A percentile compares a stretch with the other conserved stretches of the same genome.
phyloP scores from a whole-genome alignment of 2,888 invertebrate genomes.

The Acronicta aceris region DNA sequence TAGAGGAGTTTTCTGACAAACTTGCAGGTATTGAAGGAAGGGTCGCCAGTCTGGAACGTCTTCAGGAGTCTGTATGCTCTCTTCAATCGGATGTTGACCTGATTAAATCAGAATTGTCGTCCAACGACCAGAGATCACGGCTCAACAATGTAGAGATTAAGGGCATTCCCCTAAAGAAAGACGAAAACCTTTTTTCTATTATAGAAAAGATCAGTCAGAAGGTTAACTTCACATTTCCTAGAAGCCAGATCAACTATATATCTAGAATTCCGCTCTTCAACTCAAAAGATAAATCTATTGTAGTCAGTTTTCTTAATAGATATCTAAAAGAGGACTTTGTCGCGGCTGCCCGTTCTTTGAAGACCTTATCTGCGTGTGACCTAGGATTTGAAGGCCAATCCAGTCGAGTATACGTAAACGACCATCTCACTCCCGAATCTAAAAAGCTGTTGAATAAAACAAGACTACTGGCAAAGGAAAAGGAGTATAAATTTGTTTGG shows the following conservation, averaged over 20 bases:
- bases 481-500: too few species aligned
- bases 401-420: not conserved
- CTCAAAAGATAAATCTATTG: not conserved
- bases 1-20: conserved; percentile 17
- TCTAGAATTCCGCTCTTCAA: conserved; percentile 1
- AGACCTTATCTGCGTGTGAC: not conserved
- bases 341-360: not conserved
- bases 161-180: conserved; percentile 40
- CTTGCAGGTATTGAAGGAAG: conserved; percentile 12
- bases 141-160: conserved; percentile 43
- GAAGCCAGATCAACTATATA: not conserved
- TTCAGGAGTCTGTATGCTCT: conserved; percentile 12
- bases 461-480: too few species aligned
- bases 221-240: conserved; percentile 1
- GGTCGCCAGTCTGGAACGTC: conserved; percentile 13
- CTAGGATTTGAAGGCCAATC: conserved; percentile 2
- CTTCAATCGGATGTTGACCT: conserved; percentile 24
- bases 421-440: not conserved
- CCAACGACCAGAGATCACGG: conserved; percentile 30
- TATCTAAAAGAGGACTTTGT: not conserved
- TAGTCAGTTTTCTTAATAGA: conserved; percentile 3
- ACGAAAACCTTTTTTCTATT: too few species aligned
- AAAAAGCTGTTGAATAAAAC: too few species aligned
- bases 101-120: conserved; percentile 16
- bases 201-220: conserved; percentile 1